Percentiles rank a stretch among this genome's conserved stretches.
Evolutionary conservation across 2,797 vertebrate genomes (phyloP).

Genomic region (Diglossa cyanea): DNA sequence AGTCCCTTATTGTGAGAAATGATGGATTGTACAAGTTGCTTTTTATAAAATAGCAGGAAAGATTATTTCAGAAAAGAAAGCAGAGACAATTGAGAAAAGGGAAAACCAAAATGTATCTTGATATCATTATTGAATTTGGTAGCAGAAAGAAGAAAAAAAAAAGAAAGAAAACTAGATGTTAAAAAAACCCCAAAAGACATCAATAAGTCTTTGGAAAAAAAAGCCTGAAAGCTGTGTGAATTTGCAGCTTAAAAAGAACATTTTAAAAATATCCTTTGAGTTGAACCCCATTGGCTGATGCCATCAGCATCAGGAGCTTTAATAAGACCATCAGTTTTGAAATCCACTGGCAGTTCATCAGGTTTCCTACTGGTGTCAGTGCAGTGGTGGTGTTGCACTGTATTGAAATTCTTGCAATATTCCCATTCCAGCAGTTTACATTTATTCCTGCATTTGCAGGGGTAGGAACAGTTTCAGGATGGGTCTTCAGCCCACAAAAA

Average conservation of each 20-base stretch:
- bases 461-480: background rate
- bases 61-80: background rate
- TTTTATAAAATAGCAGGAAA: background rate
- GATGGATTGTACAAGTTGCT: background rate
- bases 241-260: background rate
- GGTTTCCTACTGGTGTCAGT: background rate
- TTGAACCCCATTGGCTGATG: background rate
- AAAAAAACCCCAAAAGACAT: background rate
- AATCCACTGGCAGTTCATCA: background rate
- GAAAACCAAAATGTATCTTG: background rate
- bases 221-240: background rate
- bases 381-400: background rate
- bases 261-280: background rate
- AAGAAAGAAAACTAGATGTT: background rate
- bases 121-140: background rate
- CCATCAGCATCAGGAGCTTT: background rate
- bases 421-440: background rate
- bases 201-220: background rate
- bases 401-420: background rate
- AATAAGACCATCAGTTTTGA: background rate
- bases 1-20: background rate
- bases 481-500: background rate
- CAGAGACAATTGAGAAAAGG: background rate
- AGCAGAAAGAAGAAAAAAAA: background rate
- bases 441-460: background rate